Base-by-base conservation (phyloP, 2,797 vertebrate genomes). In the Gymnoscopelus microlampas region DNA sequence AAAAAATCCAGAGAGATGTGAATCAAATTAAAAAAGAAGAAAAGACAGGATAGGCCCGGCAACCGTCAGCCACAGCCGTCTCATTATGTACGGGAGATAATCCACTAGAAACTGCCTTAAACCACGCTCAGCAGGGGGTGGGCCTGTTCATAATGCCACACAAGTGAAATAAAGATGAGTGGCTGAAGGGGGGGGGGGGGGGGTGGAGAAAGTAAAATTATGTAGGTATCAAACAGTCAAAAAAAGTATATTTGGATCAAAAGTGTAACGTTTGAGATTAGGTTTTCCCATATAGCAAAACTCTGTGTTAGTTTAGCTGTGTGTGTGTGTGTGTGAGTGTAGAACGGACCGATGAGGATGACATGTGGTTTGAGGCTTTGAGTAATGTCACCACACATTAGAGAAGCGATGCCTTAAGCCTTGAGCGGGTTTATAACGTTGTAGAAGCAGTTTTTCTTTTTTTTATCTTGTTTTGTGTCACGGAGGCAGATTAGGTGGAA, bases 11-110 rank as follows among this genome's bases (percentile, higher is more conserved):
- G 68, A 86, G 88, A 92, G 85, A 88, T 91, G 63, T 60, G 82
- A 88, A 92, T 90, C 86, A 86, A 89, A 92, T 91, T 91, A 87
- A 74, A 91, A 91, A 92, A 89, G 39, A n/a, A 26, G 13, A 58
- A 29, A 23, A 54, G 6, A 57, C 24, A 66, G 19, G 24, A 5
- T 87, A 90, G 88, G 86, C 89, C 88, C 74, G 79, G 11, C 74
- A 91, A 85, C 87, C 86, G 88, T 85, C 85, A 88, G 83, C 79
- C 81, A 80, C 79, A 85, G 79, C 83, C 86, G 87, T 91, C 89
- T 92, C 85, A 91, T 91, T 90, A 92, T 81, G 86, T 83, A 68
- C 50, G 80, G 77, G 79, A 90, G 85, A 91, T 89, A 88, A 91
- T 88, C 85, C 82, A 89, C 87, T 85, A 90, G 90, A 90, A 44